Conservation (phyloP, 2,888 invertebrate genomes). For the Anthophora plumipes region DNA sequence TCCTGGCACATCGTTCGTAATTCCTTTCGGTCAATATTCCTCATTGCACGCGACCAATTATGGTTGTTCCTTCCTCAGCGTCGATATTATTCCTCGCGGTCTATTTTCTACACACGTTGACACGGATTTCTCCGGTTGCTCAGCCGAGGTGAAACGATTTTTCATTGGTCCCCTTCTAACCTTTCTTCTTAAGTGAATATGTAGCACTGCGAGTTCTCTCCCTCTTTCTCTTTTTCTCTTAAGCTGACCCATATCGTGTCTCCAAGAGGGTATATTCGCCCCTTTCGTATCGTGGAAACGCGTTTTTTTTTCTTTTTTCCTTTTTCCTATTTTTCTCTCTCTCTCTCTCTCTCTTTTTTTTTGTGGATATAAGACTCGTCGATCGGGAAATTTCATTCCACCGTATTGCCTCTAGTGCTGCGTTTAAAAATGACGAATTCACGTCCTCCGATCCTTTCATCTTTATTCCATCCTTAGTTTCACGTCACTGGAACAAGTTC, state of each 20-base stretch:
- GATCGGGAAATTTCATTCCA: conserved; percentile 20
- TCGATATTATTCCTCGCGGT: conserved; percentile 29
- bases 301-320: background rate
- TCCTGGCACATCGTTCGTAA: background rate
- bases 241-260: conserved; percentile 63
- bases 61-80: background rate
- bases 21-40: background rate
- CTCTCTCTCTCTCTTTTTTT: no score
- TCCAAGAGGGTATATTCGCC: conserved; percentile 23
- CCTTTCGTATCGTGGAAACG: conserved; percentile 8
- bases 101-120: conserved; percentile 38
- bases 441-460: background rate
- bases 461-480: background rate
- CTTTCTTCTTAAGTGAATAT: conserved; percentile 60
- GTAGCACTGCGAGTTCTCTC: conserved; percentile 55
- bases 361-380: background rate
- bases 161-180: conserved; percentile 25
- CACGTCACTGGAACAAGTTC: background rate
- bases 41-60: background rate
- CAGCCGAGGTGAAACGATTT: conserved; percentile 35
- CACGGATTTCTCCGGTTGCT: conserved; percentile 33
- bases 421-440: background rate
- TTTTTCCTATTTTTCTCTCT: no score
- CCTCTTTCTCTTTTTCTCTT: conserved; percentile 19
- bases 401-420: background rate